Conservation (phyloP, 1,140 invertebrate genomes). For the Heliconius eleuchia region DNA sequence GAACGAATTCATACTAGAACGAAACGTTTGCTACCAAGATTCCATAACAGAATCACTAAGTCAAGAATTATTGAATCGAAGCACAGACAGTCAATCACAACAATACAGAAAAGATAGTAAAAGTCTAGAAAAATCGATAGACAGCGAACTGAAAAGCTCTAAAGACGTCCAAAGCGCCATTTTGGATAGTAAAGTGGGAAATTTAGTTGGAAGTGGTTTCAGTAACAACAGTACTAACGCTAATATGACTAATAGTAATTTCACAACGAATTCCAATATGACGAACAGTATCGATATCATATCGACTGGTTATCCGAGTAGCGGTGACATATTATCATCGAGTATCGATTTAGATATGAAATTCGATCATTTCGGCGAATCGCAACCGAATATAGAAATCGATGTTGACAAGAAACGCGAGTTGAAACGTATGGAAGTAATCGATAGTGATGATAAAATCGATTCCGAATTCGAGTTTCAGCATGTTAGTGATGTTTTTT, state of each 20-base stretch:
- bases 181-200: slow-evolving; percentile 67
- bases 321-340: slow-evolving; percentile 71
- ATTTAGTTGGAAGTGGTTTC: slow-evolving; percentile 61
- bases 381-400: slow-evolving; percentile 64
- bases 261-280: slow-evolving; percentile 76
- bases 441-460: slow-evolving; percentile 25
- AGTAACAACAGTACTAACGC: slow-evolving; percentile 72
- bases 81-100: slow-evolving; percentile 65
- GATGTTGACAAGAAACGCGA: slow-evolving; percentile 38
- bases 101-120: slow-evolving; percentile 63
- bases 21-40: slow-evolving; percentile 80
- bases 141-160: slow-evolving; percentile 73
- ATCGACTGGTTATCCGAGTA: slow-evolving; percentile 72
- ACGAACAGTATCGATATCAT: slow-evolving; percentile 72
- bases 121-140: slow-evolving; percentile 64
- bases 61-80: slow-evolving; percentile 71
- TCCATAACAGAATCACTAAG: slow-evolving; percentile 75
- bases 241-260: slow-evolving; percentile 76
- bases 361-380: slow-evolving; percentile 80
- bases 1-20: slow-evolving; percentile 77
- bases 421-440: slow-evolving; percentile 42
- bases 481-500: slow-evolving; percentile 85
- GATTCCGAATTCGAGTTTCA: slow-evolving; percentile 71
- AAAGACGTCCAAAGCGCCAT: slow-evolving; percentile 72
- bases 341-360: slow-evolving; percentile 80